Conservation (phyloP, 2,113 vertebrate genomes). For the Calidris pugnax region DNA sequence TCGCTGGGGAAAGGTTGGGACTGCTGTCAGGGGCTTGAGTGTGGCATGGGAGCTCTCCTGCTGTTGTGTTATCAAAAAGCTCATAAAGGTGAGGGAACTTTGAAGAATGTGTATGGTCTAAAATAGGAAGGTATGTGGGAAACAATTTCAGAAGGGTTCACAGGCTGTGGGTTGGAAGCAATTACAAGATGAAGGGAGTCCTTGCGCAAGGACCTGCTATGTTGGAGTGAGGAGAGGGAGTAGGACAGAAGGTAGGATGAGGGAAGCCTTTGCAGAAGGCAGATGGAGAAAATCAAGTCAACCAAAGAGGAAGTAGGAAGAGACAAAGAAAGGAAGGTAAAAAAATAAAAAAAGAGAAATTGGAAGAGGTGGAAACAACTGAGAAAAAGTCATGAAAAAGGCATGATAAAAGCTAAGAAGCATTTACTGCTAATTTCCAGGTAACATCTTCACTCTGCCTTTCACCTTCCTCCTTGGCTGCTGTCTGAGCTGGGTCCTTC, state of each 20-base stretch:
- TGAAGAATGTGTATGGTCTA: not conserved
- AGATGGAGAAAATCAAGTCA: not conserved
- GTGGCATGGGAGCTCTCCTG: not conserved
- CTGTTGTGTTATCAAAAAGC: not conserved
- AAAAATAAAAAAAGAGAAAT: not conserved
- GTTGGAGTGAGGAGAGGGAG: not conserved
- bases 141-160: not conserved
- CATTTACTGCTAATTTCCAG: not conserved
- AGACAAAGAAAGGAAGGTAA: not conserved
- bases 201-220: not conserved
- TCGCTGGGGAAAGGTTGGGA: not conserved
- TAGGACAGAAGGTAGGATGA: not conserved
- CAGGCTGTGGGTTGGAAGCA: not conserved
- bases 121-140: not conserved
- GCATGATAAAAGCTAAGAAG: not conserved
- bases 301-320: not conserved
- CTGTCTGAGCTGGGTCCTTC: not conserved
- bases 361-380: not conserved
- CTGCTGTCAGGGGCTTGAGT: not conserved
- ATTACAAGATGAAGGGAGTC: not conserved
- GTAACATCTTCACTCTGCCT: not conserved
- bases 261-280: not conserved
- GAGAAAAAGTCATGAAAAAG: not conserved
- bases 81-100: not conserved
- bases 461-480: not conserved